A percentile compares a stretch with the other conserved stretches of the same genome.
These are phyloP conservation scores for Cyclophora punctaria DNA, from an alignment of 2,888 invertebrate genomes.

Conservation along the genomic window DNA sequence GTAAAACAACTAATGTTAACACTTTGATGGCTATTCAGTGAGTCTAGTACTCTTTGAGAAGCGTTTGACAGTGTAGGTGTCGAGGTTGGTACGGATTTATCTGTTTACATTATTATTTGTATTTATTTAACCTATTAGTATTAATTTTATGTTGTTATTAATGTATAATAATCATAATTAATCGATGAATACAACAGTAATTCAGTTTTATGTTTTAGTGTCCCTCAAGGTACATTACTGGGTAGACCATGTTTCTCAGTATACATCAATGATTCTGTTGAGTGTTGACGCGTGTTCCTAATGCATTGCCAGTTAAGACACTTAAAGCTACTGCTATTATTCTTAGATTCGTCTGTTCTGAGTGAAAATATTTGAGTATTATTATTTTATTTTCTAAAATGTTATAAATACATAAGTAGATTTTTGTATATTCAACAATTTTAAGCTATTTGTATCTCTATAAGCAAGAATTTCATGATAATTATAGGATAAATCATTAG, in stretches of 20 bases:
- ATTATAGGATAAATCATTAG: too few relatives aligned
- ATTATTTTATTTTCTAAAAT: too few relatives aligned
- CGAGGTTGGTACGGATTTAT: conserved; percentile 37
- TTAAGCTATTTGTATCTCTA: too few relatives aligned
- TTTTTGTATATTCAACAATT: too few relatives aligned
- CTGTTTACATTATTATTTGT: conserved; percentile 24
- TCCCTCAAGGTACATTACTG: conserved; percentile 43
- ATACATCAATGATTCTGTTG: conserved; percentile 22
- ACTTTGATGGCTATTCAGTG: conserved; percentile 68
- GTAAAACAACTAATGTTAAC: conserved; percentile 64
- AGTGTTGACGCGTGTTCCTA: conserved; percentile 43
- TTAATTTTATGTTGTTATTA: conserved; percentile 24
- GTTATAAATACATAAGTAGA: too few relatives aligned
- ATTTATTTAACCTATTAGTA: conserved; percentile 27
- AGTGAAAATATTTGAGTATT: conserved; percentile 25
- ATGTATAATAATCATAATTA: conserved; percentile 20
- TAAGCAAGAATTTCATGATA: too few relatives aligned
- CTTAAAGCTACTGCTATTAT: conserved; percentile 71
- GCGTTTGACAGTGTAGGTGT: conserved; percentile 65
- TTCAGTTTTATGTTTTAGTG: conserved; percentile 29
- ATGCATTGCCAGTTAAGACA: conserved; percentile 59
- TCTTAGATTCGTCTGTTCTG: conserved; percentile 42
- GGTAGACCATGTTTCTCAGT: conserved; percentile 30
- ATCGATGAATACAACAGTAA: conserved; percentile 20
- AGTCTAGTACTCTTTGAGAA: conserved; percentile 68